phyloP scores from a whole-genome alignment of 2,113 vertebrate species.

The Sminthopsis crassicaudata region DNA sequence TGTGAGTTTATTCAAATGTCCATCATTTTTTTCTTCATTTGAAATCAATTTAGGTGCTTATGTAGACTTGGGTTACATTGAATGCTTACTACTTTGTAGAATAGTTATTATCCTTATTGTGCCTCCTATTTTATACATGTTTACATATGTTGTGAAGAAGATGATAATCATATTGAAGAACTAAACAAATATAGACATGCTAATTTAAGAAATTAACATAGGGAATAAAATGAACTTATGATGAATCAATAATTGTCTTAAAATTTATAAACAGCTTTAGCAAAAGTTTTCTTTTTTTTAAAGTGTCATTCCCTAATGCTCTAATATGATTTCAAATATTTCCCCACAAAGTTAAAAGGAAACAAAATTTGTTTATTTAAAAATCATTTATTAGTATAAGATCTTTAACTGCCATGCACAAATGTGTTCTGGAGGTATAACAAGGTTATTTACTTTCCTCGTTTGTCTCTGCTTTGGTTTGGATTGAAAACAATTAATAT shows the following conservation, averaged over 20 bases:
- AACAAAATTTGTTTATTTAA: slow-evolving; percentile 59
- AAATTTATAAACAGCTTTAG: slow-evolving; percentile 54
- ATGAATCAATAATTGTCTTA: slow-evolving; percentile 36
- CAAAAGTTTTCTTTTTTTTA: slow-evolving; percentile 10
- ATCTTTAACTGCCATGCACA: slow-evolving; percentile 55
- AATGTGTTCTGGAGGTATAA: slow-evolving; percentile 61
- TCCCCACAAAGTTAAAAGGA: slow-evolving; percentile 61
- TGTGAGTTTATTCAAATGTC: too few species aligned
- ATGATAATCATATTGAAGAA: slow-evolving; percentile 26
- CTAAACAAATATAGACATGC: background rate
- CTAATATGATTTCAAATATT: slow-evolving; percentile 44
- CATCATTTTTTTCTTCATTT: too few species aligned
- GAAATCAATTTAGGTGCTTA: too few species aligned
- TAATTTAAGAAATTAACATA: background rate
- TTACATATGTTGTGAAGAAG: slow-evolving; percentile 24
- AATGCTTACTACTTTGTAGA: slow-evolving; percentile 29
- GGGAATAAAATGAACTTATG: slow-evolving; percentile 19
- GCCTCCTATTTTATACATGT: background rate
- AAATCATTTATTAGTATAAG: slow-evolving; percentile 64
- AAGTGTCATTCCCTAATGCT: slow-evolving; percentile 45
- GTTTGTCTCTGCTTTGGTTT: slow-evolving; percentile 66
- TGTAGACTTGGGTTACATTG: background rate
- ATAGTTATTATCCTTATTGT: slow-evolving; percentile 12
- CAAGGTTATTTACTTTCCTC: slow-evolving; percentile 69
- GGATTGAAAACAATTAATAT: slow-evolving; percentile 65